Conservation (phyloP, 1,140 invertebrate genomes). For the Cydia strobilella region DNA sequence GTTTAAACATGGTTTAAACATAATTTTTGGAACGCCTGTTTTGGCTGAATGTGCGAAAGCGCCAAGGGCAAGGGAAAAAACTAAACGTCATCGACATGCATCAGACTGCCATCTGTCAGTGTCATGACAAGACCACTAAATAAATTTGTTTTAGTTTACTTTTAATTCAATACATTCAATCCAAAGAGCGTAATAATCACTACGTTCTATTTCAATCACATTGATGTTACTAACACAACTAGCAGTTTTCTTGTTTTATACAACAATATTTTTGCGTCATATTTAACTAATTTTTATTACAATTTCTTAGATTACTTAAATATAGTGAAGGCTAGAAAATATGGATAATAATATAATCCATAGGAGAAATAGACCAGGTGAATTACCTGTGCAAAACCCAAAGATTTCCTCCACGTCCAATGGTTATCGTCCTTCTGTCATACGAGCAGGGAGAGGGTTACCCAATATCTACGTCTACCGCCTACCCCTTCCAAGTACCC, state of each 20-base stretch:
- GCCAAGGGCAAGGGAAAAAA: neutral
- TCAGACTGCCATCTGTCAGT: too few relatives aligned
- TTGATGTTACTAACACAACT: too few relatives aligned
- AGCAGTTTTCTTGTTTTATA: neutral
- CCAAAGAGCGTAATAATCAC: too few relatives aligned
- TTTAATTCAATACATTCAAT: neutral
- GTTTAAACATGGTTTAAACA: too few relatives aligned
- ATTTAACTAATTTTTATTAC: neutral
- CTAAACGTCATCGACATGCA: neutral
- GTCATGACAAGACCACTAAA: neutral
- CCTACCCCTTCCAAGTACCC: neutral
- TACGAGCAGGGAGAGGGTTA: slow-evolving; percentile 35
- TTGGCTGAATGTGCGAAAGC: neutral
- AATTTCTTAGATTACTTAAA: neutral
- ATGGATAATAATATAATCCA: neutral
- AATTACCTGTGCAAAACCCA: slow-evolving; percentile 61
- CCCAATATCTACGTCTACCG: neutral
- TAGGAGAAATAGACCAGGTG: slow-evolving; percentile 45
- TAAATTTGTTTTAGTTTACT: neutral
- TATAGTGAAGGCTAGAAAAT: neutral
- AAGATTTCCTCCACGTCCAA: slow-evolving; percentile 59
- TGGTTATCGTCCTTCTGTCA: neutral
- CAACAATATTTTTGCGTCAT: neutral
- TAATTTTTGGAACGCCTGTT: too few relatives aligned
- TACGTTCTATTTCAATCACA: too few relatives aligned